Base-by-base conservation (phyloP, 2,888 invertebrate species). In the Exephanes ischioxanthus region DNA sequence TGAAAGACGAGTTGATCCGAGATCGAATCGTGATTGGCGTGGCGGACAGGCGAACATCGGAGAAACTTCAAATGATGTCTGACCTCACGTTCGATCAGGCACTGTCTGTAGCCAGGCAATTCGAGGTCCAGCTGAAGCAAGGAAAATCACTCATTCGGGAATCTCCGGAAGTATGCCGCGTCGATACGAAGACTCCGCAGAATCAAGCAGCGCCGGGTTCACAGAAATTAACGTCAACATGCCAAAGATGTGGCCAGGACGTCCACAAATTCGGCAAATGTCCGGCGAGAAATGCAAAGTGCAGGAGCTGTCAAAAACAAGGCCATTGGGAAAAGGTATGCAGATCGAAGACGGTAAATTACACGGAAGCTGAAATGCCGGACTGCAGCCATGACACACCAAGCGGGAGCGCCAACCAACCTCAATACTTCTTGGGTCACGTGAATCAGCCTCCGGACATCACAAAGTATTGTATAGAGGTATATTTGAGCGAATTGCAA, bases 1-100 rank as follows among this genome's bases (percentile, higher is more conserved):
- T 91, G 14, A 86, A 86, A 68, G 87, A n/a, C 1, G 86, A 89
- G 16, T 71, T 91, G 4, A 90, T 91, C 7, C 83, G 91, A 51
- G 91, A 91, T 68, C 75, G 88, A 30, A 91, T 92, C 51, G 87
- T 90, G 3, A 89, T 90, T 11, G 91, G 90, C 1, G 79, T 91
- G 55, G 16, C 26, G 22, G 89, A 91, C 48, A 30, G 33, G 9
- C 84, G 76, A 80, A 83, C 87, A 2, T 87, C 86, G 9, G 89
- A 91, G 79, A 82, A 81, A 22, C 80, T 91, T 7, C 89, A 90
- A 58, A 55, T 89, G 9, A 75, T 58, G 11, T 37, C 83, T 11
- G 86, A 87, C 70, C 70, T 89, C 11, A 88, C 86, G 0, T 73
- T 90, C 55, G 85, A 87, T 58, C 58, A 87, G 19, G 89, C 85